phyloP scores from a whole-genome alignment of 2,888 invertebrate species.

The Dolichomitus sp. region DNA sequence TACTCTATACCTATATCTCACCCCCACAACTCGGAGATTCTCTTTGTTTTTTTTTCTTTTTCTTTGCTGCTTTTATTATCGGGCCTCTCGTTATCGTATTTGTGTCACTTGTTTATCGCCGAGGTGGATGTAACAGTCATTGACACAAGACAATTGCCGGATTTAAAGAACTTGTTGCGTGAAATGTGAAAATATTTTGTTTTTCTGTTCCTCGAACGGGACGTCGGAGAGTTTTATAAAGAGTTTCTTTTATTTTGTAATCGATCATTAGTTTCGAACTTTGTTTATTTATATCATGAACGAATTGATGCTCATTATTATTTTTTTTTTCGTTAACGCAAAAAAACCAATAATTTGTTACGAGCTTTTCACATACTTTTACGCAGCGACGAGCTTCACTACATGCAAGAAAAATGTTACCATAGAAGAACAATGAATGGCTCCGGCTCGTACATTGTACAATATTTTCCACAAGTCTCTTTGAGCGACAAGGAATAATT shows the following conservation, averaged over 20 bases:
- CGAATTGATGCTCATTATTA: no score
- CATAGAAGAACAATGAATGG: not conserved
- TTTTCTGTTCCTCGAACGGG: not conserved
- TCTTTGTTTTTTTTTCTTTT: not conserved
- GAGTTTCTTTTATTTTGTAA: no score
- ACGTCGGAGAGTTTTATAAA: no score
- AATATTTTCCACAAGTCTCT: constrained; percentile 25
- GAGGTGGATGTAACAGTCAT: constrained; percentile 27
- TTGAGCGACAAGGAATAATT: constrained; percentile 40
- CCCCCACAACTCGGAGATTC: constrained; percentile 18
- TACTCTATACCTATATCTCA: constrained; percentile 1
- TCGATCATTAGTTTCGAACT: no score
- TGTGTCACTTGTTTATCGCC: constrained; percentile 33
- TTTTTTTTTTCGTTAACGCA: not conserved
- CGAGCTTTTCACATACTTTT: not conserved
- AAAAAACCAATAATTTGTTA: not conserved
- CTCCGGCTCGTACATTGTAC: not conserved
- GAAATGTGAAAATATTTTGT: not conserved
- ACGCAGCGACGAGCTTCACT: not conserved
- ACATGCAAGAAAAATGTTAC: not conserved
- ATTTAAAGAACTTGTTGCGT: no score
- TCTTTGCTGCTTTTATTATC: not conserved
- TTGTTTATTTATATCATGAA: no score
- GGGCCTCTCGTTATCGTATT: constrained; percentile 17
- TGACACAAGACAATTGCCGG: constrained; percentile 10